Percentiles rank a stretch among this genome's conserved stretches.
Evolutionary conservation across 2,113 vertebrate species (phyloP).

Genomic region (Gallinago undulata): DNA sequence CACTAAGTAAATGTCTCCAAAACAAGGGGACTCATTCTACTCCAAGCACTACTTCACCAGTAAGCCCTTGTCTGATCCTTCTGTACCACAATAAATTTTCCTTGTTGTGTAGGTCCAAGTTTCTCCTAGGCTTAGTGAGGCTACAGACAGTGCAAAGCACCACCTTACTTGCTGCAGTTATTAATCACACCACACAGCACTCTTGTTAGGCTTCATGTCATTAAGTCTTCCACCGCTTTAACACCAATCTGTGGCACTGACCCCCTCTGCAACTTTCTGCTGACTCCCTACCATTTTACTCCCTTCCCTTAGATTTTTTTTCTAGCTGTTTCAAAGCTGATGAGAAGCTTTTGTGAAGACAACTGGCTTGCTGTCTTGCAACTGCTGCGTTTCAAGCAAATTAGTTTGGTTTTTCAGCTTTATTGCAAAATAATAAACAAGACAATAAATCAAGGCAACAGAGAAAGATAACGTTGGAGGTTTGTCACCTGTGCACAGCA

Average conservation of each 20-base stretch:
- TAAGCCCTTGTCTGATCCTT: not conserved
- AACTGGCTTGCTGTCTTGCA: not conserved
- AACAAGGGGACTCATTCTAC: not conserved
- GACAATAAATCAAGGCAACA: conserved; percentile 4
- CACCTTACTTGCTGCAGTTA: not conserved
- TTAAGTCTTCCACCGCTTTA: not conserved
- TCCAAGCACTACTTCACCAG: not conserved
- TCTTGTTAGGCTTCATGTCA: not conserved
- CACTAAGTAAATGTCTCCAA: not conserved
- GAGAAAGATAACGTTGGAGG: not conserved
- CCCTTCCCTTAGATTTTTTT: not conserved
- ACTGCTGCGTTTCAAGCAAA: not conserved
- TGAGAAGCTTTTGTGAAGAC: not conserved
- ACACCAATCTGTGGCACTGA: not conserved
- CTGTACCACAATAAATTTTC: not conserved
- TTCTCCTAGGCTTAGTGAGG: not conserved
- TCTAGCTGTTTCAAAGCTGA: not conserved
- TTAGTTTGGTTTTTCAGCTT: not conserved
- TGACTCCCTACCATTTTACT: not conserved
- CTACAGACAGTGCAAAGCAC: not conserved
- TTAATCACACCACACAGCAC: not conserved
- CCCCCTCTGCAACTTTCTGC: not conserved
- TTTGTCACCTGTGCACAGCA: not conserved
- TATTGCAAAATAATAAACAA: not conserved
- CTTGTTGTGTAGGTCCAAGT: not conserved